Evolutionary conservation across 2,888 invertebrate species (phyloP).

Genomic region (Dynastes maya): DNA sequence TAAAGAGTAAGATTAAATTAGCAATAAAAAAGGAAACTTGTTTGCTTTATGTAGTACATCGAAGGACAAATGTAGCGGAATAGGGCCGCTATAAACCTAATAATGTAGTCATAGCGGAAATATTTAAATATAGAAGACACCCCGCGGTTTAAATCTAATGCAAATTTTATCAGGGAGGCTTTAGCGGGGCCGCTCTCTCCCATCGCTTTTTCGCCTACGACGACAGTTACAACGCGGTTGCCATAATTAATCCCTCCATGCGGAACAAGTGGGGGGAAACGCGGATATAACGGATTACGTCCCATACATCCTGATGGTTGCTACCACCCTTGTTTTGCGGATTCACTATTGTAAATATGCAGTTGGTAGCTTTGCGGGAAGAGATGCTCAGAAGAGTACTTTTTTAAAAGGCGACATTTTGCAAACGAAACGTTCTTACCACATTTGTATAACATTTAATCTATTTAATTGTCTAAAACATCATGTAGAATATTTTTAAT

Average conservation of each 20-base stretch:
- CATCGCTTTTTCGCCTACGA: neutral
- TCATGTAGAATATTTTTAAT: too few relatives aligned
- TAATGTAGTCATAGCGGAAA: slow-evolving; percentile 50
- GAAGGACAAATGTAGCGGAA: slow-evolving; percentile 43
- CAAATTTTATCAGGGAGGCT: slow-evolving; percentile 40
- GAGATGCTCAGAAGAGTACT: neutral
- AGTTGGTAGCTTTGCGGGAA: neutral
- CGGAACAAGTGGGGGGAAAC: slow-evolving; percentile 30
- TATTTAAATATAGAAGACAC: slow-evolving; percentile 50
- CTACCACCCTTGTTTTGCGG: neutral
- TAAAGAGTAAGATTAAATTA: slow-evolving; percentile 45
- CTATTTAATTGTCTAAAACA: too few relatives aligned
- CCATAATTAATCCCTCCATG: slow-evolving; percentile 40
- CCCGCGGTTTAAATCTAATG: slow-evolving; percentile 46
- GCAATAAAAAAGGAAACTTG: slow-evolving; percentile 45
- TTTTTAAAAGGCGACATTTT: too few relatives aligned
- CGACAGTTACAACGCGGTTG: slow-evolving; percentile 6
- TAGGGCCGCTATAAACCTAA: slow-evolving; percentile 46
- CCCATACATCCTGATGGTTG: slow-evolving; percentile 22
- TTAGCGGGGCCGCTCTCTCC: slow-evolving; percentile 7
- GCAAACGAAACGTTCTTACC: too few relatives aligned
- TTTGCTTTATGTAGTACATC: slow-evolving; percentile 41
- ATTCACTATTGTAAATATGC: too few relatives aligned
- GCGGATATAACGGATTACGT: slow-evolving; percentile 37
- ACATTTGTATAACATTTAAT: too few relatives aligned